Evolutionary conservation across 2,888 invertebrate genomes (phyloP).

Genomic region (Pseudoips prasinana): DNA sequence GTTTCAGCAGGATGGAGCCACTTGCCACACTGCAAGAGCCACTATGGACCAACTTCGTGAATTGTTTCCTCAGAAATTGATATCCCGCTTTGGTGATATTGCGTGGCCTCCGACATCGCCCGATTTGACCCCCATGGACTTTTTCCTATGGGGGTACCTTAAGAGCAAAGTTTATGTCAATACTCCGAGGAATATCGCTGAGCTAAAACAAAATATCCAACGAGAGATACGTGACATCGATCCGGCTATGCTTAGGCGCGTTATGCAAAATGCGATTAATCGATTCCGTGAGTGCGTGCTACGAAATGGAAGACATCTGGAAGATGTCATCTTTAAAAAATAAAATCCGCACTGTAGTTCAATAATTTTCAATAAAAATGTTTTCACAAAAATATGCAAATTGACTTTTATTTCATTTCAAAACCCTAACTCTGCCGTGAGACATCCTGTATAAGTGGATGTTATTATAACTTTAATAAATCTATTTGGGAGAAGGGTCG

Average conservation of each 20-base stretch:
- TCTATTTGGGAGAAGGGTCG: constrained; percentile 8
- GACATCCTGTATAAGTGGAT: too few species aligned
- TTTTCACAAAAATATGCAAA: too few species aligned
- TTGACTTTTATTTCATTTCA: too few species aligned
- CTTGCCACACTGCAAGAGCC: not conserved
- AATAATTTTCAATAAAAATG: too few species aligned
- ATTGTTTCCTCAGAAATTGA: not conserved
- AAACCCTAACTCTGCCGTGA: too few species aligned
- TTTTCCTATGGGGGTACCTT: constrained; percentile 13
- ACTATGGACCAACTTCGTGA: not conserved
- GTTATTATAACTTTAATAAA: constrained; percentile 5
- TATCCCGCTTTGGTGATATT: not conserved
- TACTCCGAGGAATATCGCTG: constrained; percentile 18
- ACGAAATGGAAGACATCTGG: constrained; percentile 11
- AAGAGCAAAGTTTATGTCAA: constrained; percentile 21
- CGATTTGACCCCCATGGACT: constrained; percentile 4
- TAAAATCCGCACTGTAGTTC: too few species aligned
- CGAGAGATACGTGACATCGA: constrained; percentile 18
- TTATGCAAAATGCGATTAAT: constrained; percentile 22
- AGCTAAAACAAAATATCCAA: not conserved
- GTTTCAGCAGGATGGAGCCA: not conserved
- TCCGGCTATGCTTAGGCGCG: constrained; percentile 22
- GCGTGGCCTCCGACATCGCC: not conserved
- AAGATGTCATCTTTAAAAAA: constrained; percentile 10
- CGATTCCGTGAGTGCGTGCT: constrained; percentile 22